Conservation (phyloP, 1,140 invertebrate genomes). For the Drosophila nigrodunni region DNA sequence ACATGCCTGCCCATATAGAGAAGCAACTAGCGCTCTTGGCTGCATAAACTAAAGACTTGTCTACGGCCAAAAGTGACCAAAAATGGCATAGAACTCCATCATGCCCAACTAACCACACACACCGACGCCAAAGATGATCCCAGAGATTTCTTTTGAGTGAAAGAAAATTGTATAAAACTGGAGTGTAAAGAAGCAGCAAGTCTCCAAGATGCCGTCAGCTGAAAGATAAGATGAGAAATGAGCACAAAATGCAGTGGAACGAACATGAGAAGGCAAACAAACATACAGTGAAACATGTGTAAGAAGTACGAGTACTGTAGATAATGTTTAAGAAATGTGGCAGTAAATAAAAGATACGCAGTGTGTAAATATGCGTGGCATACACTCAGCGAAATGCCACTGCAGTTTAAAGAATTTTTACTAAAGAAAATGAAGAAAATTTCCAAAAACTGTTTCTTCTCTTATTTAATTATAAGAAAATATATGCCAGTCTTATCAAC, state of each 20-base stretch:
- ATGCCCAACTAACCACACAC: too few species aligned
- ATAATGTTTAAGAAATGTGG: conserved; percentile 10
- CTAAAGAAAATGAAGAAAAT: too few species aligned
- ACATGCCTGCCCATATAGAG: conserved; percentile 43
- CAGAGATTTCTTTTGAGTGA: not conserved
- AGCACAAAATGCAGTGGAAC: not conserved
- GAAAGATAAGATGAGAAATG: conserved; percentile 3
- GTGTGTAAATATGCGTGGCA: not conserved
- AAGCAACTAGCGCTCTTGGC: conserved; percentile 19
- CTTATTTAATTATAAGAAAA: too few species aligned
- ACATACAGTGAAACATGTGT: conserved; percentile 7
- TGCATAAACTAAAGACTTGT: conserved; percentile 12
- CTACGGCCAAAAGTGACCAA: conserved; percentile 12
- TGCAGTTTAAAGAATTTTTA: too few species aligned
- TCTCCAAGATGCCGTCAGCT: not conserved
- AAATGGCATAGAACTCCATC: conserved; percentile 16
- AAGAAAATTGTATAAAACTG: not conserved
- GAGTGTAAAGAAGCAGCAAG: not conserved
- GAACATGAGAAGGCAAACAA: too few species aligned
- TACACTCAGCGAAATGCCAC: not conserved
- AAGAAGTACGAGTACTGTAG: conserved; percentile 11
- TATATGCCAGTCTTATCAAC: too few species aligned
- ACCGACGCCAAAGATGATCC: not conserved
- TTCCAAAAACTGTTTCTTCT: too few species aligned
- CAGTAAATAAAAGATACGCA: not conserved